Evolutionary conservation across 2,113 vertebrate genomes (phyloP).

Genomic region (Ptychochromis oligacanthus): DNA sequence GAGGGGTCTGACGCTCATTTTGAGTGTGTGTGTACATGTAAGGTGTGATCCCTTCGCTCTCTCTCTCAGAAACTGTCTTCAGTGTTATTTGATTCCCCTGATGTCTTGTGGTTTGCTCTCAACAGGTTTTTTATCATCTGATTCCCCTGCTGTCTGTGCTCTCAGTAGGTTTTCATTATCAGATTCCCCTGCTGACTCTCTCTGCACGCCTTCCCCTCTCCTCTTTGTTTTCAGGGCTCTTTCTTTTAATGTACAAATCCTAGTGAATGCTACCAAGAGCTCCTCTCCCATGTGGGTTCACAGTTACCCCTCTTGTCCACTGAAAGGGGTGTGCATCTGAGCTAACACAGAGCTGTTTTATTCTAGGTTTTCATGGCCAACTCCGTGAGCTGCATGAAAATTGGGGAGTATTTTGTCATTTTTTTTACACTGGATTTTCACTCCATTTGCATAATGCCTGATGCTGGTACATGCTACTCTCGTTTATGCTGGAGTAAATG

Average conservation of each 20-base stretch:
- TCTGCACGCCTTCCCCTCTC: constrained; percentile 13
- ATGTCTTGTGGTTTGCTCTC: constrained; percentile 24
- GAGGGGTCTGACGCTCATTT: not conserved
- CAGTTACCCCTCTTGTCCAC: constrained; percentile 34
- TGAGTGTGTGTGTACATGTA: not conserved
- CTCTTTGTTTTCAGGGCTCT: constrained; percentile 35
- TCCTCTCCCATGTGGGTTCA: constrained; percentile 27
- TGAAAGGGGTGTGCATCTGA: constrained; percentile 38
- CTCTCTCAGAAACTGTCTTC: not conserved
- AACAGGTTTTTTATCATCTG: constrained; percentile 19
- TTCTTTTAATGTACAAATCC: constrained; percentile 18
- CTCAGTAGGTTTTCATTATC: constrained; percentile 54
- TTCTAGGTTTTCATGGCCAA: constrained; percentile 11
- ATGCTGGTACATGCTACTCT: not conserved
- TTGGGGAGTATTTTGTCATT: not conserved
- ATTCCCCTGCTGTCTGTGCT: constrained; percentile 38
- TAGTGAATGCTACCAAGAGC: constrained; percentile 24
- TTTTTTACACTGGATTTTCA: not conserved
- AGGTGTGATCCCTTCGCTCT: not conserved
- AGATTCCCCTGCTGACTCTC: constrained; percentile 26
- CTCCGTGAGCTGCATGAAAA: constrained; percentile 53
- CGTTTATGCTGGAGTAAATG: not conserved
- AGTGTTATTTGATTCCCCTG: constrained; percentile 47
- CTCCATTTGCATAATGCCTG: not conserved
- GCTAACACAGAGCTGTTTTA: constrained; percentile 32